Conservation (phyloP, 2,797 vertebrate genomes). For the Neomorphus geoffroyi region DNA sequence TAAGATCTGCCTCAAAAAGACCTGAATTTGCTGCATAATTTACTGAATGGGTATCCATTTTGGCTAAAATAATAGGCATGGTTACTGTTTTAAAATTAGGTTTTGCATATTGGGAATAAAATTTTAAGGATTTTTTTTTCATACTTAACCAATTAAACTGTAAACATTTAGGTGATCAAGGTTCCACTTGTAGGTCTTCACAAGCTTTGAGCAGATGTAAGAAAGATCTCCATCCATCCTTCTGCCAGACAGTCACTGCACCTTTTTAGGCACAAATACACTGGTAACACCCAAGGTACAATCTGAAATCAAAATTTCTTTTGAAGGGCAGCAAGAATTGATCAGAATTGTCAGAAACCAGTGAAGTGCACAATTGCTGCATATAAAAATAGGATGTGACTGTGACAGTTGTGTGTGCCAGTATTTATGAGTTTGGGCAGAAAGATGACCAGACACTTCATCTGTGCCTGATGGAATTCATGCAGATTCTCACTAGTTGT, state of each 20-base stretch:
- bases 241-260: background rate
- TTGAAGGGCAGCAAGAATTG: background rate
- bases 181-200: background rate
- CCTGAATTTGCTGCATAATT: background rate
- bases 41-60: background rate
- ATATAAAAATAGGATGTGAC: background rate
- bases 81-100: background rate
- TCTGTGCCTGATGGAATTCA: conserved; percentile 43
- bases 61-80: background rate
- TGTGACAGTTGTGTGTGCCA: background rate
- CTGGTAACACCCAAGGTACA: background rate
- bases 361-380: background rate
- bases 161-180: background rate
- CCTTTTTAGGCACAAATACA: background rate
- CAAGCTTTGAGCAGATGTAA: background rate
- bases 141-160: background rate
- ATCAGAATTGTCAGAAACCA: background rate
- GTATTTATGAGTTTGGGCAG: conserved; percentile 25
- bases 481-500: conserved; percentile 11
- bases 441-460: background rate
- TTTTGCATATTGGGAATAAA: background rate
- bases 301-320: background rate
- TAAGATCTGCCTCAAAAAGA: background rate
- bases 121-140: background rate
- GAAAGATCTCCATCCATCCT: background rate